Percentiles rank a stretch among this genome's conserved stretches.
Conservation (phyloP, 1,140 invertebrate genomes). For the Hylyphantes graminicola region DNA sequence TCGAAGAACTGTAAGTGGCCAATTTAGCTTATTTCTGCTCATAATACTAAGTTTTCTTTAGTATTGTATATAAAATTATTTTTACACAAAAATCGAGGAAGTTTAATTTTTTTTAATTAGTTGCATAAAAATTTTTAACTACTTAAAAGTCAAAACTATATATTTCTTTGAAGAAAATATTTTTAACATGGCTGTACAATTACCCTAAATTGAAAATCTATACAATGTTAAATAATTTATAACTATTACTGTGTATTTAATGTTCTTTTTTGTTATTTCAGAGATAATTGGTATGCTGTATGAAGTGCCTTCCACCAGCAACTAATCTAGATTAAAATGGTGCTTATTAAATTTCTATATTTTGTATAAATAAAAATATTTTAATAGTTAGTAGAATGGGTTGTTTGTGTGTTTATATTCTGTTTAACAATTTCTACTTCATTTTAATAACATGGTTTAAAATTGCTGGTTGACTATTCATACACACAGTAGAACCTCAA, state of each 20-base stretch:
- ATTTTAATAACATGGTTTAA: no score
- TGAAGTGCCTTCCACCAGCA: conserved; percentile 54
- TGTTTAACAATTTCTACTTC: no score
- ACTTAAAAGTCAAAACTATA: background rate
- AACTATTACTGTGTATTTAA: background rate
- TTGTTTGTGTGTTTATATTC: no score
- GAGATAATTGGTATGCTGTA: conserved; percentile 45
- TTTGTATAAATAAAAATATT: background rate
- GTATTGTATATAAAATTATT: background rate
- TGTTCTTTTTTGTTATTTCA: conserved; percentile 21
- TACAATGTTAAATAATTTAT: no score
- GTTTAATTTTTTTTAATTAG: background rate
- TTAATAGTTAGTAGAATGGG: no score
- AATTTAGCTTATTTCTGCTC: no score
- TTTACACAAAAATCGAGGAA: background rate
- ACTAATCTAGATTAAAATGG: conserved; percentile 49
- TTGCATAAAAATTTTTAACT: background rate
- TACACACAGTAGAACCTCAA: no score
- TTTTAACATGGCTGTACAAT: background rate
- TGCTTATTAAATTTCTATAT: conserved; percentile 22
- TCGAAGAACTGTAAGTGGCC: no score
- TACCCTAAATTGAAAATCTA: no score
- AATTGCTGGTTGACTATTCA: no score
- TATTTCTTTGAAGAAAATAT: background rate
- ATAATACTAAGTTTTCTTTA: no score